Percentiles rank a stretch among this genome's conserved stretches.
phyloP scores from a whole-genome alignment of 2,888 invertebrate species.

The Boloria euphrosyne region DNA sequence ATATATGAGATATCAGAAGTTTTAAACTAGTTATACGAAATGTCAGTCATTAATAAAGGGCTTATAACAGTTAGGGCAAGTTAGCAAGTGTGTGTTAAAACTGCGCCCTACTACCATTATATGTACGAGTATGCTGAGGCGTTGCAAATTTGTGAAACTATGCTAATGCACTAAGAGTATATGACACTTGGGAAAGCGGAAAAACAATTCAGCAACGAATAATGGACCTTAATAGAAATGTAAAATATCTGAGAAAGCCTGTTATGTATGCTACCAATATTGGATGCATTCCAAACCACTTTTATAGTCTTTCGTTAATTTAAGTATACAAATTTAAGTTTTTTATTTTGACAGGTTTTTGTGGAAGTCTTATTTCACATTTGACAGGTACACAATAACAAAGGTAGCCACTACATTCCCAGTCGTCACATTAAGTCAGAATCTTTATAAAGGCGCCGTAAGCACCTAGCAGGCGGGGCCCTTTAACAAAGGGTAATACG shows the following conservation, averaged over 20 bases:
- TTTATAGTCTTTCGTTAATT: too few relatives aligned
- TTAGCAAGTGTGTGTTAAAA: slow-evolving; percentile 55
- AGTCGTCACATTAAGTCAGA: slow-evolving; percentile 57
- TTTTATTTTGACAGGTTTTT: too few relatives aligned
- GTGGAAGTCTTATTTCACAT: slow-evolving; percentile 26
- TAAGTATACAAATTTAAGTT: too few relatives aligned
- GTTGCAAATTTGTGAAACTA: slow-evolving; percentile 71
- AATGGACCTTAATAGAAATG: slow-evolving; percentile 19
- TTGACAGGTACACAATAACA: slow-evolving; percentile 41
- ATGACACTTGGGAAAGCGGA: slow-evolving; percentile 48
- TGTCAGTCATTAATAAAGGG: slow-evolving; percentile 58
- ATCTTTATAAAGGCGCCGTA: slow-evolving; percentile 58
- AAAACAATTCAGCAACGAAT: slow-evolving; percentile 41
- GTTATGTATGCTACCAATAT: not conserved
- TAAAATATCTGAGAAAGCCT: slow-evolving; percentile 16
- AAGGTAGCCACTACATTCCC: slow-evolving; percentile 53
- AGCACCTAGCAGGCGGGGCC: slow-evolving; percentile 56
- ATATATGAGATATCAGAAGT: too few relatives aligned
- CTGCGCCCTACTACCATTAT: slow-evolving; percentile 36
- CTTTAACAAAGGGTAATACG: slow-evolving; percentile 73
- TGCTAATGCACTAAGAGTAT: slow-evolving; percentile 48
- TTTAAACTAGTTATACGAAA: too few relatives aligned
- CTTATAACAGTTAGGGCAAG: slow-evolving; percentile 46
- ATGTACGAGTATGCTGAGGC: slow-evolving; percentile 47
- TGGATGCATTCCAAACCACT: too few relatives aligned